These are phyloP conservation scores for Dissostichus mawsoni DNA, from an alignment of 2,113 vertebrate species.

Conservation along the genomic window DNA sequence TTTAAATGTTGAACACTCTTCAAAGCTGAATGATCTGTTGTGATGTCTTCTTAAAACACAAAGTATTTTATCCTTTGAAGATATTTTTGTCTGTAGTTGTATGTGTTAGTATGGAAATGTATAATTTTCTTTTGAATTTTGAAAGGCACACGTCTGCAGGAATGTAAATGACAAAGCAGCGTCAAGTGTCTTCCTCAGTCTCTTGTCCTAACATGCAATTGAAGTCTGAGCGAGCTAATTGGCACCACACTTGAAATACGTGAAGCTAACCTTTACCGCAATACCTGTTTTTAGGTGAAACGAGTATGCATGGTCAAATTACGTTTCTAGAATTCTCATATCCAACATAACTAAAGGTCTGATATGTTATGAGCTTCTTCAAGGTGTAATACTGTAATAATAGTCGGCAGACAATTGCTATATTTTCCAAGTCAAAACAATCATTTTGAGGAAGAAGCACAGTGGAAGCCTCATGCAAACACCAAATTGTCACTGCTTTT, in stretches of 20 bases:
- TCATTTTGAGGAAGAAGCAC: slow-evolving; percentile 15
- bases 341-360: slow-evolving; percentile 20
- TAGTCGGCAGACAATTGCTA: slow-evolving; percentile 1
- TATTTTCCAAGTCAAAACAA: slow-evolving; percentile 39
- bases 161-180: slow-evolving; percentile 42
- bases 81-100: background rate
- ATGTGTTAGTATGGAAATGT: background rate
- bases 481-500: slow-evolving; percentile 44
- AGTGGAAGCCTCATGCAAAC: slow-evolving; percentile 13
- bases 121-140: background rate
- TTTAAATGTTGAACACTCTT: background rate
- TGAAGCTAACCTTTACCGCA: slow-evolving; percentile 25
- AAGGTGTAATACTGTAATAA: slow-evolving; percentile 22
- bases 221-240: slow-evolving; percentile 27
- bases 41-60: background rate
- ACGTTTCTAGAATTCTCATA: background rate
- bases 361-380: background rate
- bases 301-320: slow-evolving; percentile 33
- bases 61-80: background rate
- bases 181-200: slow-evolving; percentile 9
- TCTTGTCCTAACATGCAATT: slow-evolving; percentile 27
- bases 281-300: slow-evolving; percentile 50
- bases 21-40: background rate
- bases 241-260: slow-evolving; percentile 26
- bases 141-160: background rate